Base-by-base conservation (phyloP, 2,113 vertebrate species). In the Rhizomys pruinosus region DNA sequence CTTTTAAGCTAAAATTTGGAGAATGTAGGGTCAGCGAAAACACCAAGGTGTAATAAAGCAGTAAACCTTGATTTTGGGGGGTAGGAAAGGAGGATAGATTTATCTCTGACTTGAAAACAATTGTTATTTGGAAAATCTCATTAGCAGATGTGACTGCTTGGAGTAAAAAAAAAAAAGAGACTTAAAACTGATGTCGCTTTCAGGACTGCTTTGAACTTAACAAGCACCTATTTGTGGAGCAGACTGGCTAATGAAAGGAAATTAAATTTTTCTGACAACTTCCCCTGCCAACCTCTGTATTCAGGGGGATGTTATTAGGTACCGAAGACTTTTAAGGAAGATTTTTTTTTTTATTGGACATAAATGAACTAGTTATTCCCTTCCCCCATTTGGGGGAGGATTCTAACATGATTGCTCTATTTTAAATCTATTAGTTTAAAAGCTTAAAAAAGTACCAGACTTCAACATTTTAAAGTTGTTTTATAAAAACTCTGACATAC, bases 211-310 rank as follows among this genome's bases (percentile, higher is more conserved):
- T 98, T 98, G 98, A 98, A 98, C 98, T 98, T 98, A 98, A 98
- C 98, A 98, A 98, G 98, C 98, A 97, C 97, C 98, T 98, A 98
- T 98, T 98, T 98, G 98, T 98, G 98, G 98, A 98, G 98, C 98
- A 98, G 98, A 98, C 98, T 98, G 98, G 97, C 98, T 98, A 98
- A 99, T 98, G 98, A 98, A 98, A 98, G 98, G 98, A 98, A 98
- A 98, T 98, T 98, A 98, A 98, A 98, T 98, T 99, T 97, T 98
- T 98, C 98, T 98, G 98, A 98, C 98, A 98, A 98, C 98, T 98
- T 98, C 98, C 98, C 98, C 97, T 98, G 95, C 97, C 97, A 98
- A 97, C 96, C 98, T 98, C 96, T 98, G 98, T 98, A 97, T 97
- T 98, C 98, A 98, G 96, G 97, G 47, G 97, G 96, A 93, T 98